Conservation (phyloP, 2,113 vertebrate species). For the Takifugu bimaculatus region DNA sequence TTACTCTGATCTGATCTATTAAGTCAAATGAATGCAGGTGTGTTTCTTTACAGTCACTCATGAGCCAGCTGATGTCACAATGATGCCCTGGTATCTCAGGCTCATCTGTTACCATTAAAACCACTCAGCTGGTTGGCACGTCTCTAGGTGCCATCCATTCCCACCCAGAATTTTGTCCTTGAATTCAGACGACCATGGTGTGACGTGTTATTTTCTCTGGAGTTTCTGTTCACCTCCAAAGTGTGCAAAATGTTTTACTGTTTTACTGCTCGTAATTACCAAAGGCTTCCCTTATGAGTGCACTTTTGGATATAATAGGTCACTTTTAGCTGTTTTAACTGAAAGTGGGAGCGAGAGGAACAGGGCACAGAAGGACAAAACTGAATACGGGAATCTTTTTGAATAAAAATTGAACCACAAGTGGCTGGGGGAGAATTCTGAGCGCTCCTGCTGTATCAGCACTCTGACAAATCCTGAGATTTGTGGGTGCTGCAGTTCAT, state of each 20-base stretch:
- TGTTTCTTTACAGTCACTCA: slow-evolving; percentile 12
- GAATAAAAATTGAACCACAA: not conserved
- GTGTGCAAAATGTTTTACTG: slow-evolving; percentile 38
- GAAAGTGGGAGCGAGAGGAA: not conserved
- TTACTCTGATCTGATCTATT: not conserved
- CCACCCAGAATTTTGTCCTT: slow-evolving; percentile 23
- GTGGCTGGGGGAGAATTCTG: not conserved
- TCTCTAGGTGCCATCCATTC: slow-evolving; percentile 44
- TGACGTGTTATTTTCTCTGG: slow-evolving; percentile 21
- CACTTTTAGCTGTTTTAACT: not conserved
- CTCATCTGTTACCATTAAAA: slow-evolving; percentile 31
- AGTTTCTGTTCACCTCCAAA: slow-evolving; percentile 41
- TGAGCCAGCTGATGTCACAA: not conserved
- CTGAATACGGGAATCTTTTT: not conserved
- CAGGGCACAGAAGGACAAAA: not conserved
- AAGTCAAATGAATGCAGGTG: not conserved
- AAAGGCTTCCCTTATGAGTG: no score
- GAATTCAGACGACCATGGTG: slow-evolving; percentile 37
- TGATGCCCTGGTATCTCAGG: slow-evolving; percentile 1
- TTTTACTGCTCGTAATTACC: slow-evolving; percentile 8
- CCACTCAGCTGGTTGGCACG: slow-evolving; percentile 35
- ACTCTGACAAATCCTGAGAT: slow-evolving; percentile 6
- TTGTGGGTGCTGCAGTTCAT: slow-evolving; percentile 22
- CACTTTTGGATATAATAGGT: not conserved
- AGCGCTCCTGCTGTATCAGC: not conserved